Percentiles rank a stretch among this genome's conserved stretches.
Conservation (phyloP, 2,797 vertebrate species). For the Xenopus petersii region DNA sequence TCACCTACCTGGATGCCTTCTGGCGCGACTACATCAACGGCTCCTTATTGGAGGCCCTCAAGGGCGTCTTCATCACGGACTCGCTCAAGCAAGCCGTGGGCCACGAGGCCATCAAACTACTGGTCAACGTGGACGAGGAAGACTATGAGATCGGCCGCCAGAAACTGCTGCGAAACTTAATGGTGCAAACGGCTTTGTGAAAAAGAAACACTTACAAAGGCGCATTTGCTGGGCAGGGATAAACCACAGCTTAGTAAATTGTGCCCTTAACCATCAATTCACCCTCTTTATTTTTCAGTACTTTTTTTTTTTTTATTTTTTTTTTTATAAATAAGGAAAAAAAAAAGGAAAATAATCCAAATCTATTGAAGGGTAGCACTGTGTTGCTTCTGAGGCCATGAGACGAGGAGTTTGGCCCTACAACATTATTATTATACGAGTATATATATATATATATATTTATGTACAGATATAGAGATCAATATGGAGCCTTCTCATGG, state of each 20-base stretch:
- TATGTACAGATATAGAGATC: slow-evolving; percentile 12
- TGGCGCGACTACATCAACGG: slow-evolving; percentile 98
- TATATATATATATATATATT: slow-evolving; percentile 1
- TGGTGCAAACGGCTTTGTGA: slow-evolving; percentile 72
- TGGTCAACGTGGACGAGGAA: slow-evolving; percentile 96
- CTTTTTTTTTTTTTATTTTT: slow-evolving; percentile 27
- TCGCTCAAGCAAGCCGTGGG: slow-evolving; percentile 96
- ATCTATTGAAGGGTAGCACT: slow-evolving; percentile 17
- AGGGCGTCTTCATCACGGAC: slow-evolving; percentile 97
- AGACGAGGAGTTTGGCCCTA: neutral
- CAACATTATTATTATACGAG: too few species aligned
- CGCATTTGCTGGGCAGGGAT: neutral
- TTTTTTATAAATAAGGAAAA: slow-evolving; percentile 13
- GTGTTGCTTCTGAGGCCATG: slow-evolving; percentile 13
- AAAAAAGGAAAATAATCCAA: slow-evolving; percentile 6
- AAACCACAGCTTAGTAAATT: neutral
- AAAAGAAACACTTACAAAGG: neutral
- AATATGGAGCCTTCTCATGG: neutral
- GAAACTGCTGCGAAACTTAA: slow-evolving; percentile 91
- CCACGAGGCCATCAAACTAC: slow-evolving; percentile 94
- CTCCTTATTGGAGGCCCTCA: slow-evolving; percentile 89
- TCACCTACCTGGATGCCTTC: slow-evolving; percentile 96
- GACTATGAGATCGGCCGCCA: slow-evolving; percentile 93
- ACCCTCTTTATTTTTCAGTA: slow-evolving; percentile 7
- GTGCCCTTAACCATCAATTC: neutral